A percentile compares a stretch with the other conserved stretches of the same genome.
Conservation (phyloP, 2,113 vertebrate genomes). For the Pelobates fuscus region DNA sequence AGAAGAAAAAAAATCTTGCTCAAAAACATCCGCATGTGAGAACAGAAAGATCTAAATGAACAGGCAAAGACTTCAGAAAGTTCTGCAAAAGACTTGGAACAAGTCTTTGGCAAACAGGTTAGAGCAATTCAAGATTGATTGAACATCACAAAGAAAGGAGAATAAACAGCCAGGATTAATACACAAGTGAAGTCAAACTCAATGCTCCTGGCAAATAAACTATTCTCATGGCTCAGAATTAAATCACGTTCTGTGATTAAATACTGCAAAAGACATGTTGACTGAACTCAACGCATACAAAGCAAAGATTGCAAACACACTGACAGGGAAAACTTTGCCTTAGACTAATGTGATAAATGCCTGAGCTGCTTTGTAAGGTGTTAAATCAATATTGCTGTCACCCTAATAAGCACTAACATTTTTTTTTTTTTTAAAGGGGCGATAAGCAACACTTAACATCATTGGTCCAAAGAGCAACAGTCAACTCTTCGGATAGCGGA, state of each 20-base stretch:
- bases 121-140: slow-evolving; percentile 31
- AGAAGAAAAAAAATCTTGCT: slow-evolving; percentile 13
- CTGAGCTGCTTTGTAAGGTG: slow-evolving; percentile 15
- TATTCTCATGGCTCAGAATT: slow-evolving; percentile 31
- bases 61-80: slow-evolving; percentile 33
- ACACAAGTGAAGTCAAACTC: slow-evolving; percentile 40
- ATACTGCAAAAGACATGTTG: slow-evolving; percentile 37
- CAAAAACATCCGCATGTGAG: slow-evolving; percentile 20
- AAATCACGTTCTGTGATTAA: slow-evolving; percentile 34
- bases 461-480: too few species aligned
- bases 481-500: too few species aligned
- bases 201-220: slow-evolving; percentile 37
- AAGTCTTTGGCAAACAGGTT: slow-evolving; percentile 45
- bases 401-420: slow-evolving; percentile 5
- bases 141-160: slow-evolving; percentile 35
- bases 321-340: slow-evolving; percentile 29
- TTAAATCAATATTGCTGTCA: slow-evolving; percentile 37
- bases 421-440: slow-evolving; percentile 9
- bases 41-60: slow-evolving; percentile 17
- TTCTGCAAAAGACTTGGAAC: slow-evolving; percentile 29
- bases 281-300: slow-evolving; percentile 32
- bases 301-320: slow-evolving; percentile 35
- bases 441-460: slow-evolving; percentile 7
- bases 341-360: slow-evolving; percentile 33
- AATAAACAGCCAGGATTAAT: slow-evolving; percentile 47